Evolutionary conservation across 2,888 invertebrate species (phyloP), one percentile per base, ranked within the genome.

Genomic region (Galerucella calmariensis): DNA sequence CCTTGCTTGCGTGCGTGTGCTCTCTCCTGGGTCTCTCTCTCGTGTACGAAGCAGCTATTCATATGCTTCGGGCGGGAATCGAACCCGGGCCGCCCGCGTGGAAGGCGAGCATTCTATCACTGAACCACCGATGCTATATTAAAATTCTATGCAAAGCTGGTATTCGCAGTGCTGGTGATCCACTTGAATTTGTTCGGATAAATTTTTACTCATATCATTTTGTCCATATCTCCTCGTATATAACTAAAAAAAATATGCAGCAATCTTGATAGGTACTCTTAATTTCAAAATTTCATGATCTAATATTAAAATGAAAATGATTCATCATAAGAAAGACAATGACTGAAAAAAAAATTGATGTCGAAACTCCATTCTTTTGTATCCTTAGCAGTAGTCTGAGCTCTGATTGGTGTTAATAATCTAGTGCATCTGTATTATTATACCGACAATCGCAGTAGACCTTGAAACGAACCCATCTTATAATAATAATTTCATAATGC

Each of bases 401-500:
- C 62, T 59, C 63, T 56, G 16, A 62, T 67, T 73, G 63, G 59
- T 58, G 61, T 67, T 53, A 58, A 70, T 71, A 74, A 74, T 74
- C 74, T 74, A 71, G 74, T 74, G 74, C 74, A 74, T 71, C 74
- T 68, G 48, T 65, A 46, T 74, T 74, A 67, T 67, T 70, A 56
- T 61, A n/a, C 69, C 35, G 35, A 51, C 11, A 61, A 20, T 16
- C 16, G 16, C 20, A 10, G 9, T 9, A 71, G 67, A 16, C 74
- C 74, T 74, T 74, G 74, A 70, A 66, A 74, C 74, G 53, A 74
- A 71, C 74, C 74, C 74, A 71, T 74, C 63, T 74, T 68, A 67
- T 62, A 71, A 51, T n/a, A 51, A 63, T 74, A n/a, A n/a, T n/a
- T 74, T 74, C 74, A 67, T 71, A 71, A 74, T 46, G 16, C 67